phyloP scores from a whole-genome alignment of 2,888 invertebrate species.

The Leistus spinibarbis region DNA sequence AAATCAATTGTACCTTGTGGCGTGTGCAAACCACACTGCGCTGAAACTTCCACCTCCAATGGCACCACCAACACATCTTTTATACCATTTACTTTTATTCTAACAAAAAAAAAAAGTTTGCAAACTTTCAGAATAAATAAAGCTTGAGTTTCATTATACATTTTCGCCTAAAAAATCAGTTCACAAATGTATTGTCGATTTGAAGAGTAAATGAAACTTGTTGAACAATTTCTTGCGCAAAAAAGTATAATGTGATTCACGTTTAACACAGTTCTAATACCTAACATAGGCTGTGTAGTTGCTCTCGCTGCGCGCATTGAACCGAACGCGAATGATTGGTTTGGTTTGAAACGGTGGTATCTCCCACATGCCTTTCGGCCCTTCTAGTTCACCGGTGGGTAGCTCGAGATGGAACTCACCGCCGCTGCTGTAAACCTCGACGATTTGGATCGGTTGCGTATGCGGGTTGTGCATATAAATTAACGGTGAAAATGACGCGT shows the following conservation, averaged over 20 bases:
- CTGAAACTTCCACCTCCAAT: slow-evolving; percentile 80
- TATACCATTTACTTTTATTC: slow-evolving; percentile 73
- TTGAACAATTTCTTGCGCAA: slow-evolving; percentile 2
- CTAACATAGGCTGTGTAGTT: slow-evolving; percentile 87
- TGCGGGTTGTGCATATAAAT: slow-evolving; percentile 96
- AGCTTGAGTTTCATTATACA: background rate
- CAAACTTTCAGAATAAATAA: slow-evolving; percentile 22
- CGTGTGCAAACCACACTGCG: slow-evolving; percentile 74
- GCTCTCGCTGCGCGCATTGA: slow-evolving; percentile 75
- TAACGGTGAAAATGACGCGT: slow-evolving; percentile 86
- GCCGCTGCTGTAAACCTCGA: slow-evolving; percentile 86
- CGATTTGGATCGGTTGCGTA: slow-evolving; percentile 79
- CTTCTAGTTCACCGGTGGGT: slow-evolving; percentile 78
- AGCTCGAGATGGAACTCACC: slow-evolving; percentile 88
- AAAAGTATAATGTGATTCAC: too few relatives aligned
- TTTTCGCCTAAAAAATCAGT: background rate
- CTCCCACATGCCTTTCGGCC: slow-evolving; percentile 84
- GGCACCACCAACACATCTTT: slow-evolving; percentile 77
- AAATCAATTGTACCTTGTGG: slow-evolving; percentile 81
- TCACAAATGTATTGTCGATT: too few relatives aligned
- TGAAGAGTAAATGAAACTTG: too few relatives aligned
- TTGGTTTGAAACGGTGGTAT: slow-evolving; percentile 88
- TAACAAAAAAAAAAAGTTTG: slow-evolving; percentile 47
- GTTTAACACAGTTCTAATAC: too few relatives aligned
- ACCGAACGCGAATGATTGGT: slow-evolving; percentile 84